A percentile compares a stretch with the other conserved stretches of the same genome.
Evolutionary conservation across 92 coral and sea anemone species (phyloP).

Genomic region (Siderastrea siderea): DNA sequence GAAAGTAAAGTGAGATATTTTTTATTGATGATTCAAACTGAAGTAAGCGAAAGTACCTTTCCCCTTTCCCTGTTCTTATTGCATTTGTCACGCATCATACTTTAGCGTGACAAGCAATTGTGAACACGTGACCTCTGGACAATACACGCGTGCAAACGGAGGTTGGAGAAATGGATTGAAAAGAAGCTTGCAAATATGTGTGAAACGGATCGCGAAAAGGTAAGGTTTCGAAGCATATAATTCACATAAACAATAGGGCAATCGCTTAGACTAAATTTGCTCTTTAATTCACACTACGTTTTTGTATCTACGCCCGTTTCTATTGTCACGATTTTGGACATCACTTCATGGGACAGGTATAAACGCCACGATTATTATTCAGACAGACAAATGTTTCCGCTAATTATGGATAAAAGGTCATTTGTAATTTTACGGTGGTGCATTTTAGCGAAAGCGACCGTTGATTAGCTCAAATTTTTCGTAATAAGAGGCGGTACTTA

Average conservation of each 20-base stretch:
- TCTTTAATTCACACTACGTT: no score
- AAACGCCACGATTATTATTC: no score
- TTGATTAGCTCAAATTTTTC: no score
- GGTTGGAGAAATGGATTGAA: neutral
- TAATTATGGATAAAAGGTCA: no score
- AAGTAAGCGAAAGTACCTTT: neutral
- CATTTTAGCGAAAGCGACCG: no score
- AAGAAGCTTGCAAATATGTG: slow-evolving; percentile 37
- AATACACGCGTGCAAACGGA: neutral
- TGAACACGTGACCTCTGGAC: neutral
- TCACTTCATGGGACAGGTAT: neutral
- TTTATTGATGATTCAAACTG: no score
- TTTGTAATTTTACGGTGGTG: no score
- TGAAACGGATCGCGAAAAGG: slow-evolving; percentile 58
- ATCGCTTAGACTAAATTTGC: neutral
- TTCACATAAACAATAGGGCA: neutral
- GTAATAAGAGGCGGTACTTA: no score
- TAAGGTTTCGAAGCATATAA: neutral
- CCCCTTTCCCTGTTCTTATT: neutral
- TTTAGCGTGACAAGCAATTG: neutral
- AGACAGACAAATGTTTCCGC: no score
- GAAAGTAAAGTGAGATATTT: no score
- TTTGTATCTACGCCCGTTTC: no score
- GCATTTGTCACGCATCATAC: neutral
- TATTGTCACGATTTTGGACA: neutral